Percentiles rank a stretch among this genome's conserved stretches.
These are phyloP conservation scores for Carassius auratus DNA, from an alignment of 2,113 vertebrate genomes.

Conservation along the genomic window DNA sequence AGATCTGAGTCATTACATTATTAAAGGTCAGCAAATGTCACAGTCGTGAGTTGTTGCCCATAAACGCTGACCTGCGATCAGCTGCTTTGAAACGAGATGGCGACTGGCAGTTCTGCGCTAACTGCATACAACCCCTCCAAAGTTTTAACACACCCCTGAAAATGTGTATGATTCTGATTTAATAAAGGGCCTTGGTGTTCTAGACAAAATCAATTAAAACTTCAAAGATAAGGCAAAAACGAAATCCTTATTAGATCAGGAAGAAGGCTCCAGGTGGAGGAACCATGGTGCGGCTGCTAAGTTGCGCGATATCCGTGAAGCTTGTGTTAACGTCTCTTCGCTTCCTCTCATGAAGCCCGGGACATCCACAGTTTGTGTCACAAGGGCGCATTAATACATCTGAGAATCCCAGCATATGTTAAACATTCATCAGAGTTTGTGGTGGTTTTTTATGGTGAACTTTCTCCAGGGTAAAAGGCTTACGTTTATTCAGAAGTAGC, in stretches of 20 bases:
- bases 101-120: neutral
- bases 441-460: constrained; percentile 33
- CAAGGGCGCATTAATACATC: neutral
- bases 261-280: constrained; percentile 26
- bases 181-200: constrained; percentile 20
- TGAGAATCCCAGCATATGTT: constrained; percentile 42
- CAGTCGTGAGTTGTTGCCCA: constrained; percentile 47
- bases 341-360: neutral
- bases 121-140: neutral
- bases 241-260: constrained; percentile 30
- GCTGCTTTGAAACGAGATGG: constrained; percentile 13
- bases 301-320: constrained; percentile 11
- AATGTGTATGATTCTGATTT: neutral
- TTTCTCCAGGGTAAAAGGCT: constrained; percentile 16
- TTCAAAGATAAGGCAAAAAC: constrained; percentile 37
- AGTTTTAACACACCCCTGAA: constrained; percentile 15
- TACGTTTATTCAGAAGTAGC: constrained; percentile 32
- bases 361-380: constrained; percentile 14
- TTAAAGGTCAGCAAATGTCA: constrained; percentile 58
- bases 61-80: constrained; percentile 41
- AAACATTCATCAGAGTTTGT: constrained; percentile 23
- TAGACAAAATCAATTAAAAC: constrained; percentile 30
- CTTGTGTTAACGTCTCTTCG: neutral
- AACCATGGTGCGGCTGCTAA: constrained; percentile 11
- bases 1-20: constrained; percentile 54